These are phyloP conservation scores for Onthophagus taurus DNA, from an alignment of 1,140 invertebrate species.

Conservation along the genomic window DNA sequence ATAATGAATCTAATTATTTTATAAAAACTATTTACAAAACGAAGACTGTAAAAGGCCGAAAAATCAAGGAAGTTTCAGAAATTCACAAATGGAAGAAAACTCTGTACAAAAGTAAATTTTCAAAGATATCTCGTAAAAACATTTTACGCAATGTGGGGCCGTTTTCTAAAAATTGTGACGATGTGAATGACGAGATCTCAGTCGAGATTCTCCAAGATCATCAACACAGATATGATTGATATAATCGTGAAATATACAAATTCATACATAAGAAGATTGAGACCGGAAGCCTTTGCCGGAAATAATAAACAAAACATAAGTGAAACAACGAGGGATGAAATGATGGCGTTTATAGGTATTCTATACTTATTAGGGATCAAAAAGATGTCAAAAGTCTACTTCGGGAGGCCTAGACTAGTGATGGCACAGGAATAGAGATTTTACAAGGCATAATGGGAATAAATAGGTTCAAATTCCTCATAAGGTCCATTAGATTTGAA, in stretches of 20 bases:
- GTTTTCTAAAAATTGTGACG: conserved; percentile 1
- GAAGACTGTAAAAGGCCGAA: background rate
- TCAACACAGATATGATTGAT: background rate
- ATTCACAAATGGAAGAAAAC: background rate
- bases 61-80: background rate
- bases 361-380: background rate
- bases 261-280: background rate
- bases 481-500: background rate
- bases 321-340: background rate
- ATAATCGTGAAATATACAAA: background rate
- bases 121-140: too few relatives aligned
- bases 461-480: too few relatives aligned
- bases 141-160: too few relatives aligned
- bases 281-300: background rate
- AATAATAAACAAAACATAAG: background rate
- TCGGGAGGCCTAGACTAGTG: background rate
- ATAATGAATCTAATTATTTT: background rate
- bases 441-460: conserved; percentile 1
- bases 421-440: background rate
- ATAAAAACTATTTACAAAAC: background rate
- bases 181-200: background rate
- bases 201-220: background rate
- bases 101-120: background rate
- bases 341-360: background rate
- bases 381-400: background rate